Conservation (phyloP, 2,888 invertebrate genomes). For the Meiosimyza platycephala region DNA sequence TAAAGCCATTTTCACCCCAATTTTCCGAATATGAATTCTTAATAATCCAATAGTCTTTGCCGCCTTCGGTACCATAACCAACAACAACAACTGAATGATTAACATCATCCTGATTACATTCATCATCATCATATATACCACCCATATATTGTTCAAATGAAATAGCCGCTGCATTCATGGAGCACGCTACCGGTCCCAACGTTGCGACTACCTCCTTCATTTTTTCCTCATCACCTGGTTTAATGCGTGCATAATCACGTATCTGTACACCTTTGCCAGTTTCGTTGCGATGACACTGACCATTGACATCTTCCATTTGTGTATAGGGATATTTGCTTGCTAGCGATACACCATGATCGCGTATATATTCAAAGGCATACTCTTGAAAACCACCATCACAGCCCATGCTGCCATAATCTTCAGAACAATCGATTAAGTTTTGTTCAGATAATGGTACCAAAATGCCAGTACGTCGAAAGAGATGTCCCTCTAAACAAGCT, state of each 20-base stretch:
- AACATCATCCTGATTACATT: slow-evolving; percentile 61
- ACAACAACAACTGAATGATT: slow-evolving; percentile 64
- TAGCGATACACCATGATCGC: slow-evolving; percentile 61
- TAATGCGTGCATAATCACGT: slow-evolving; percentile 62
- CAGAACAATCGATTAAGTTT: slow-evolving; percentile 65
- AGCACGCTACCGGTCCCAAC: slow-evolving; percentile 62
- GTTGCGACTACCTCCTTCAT: slow-evolving; percentile 65
- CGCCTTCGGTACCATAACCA: slow-evolving; percentile 62
- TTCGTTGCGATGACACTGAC: slow-evolving; percentile 59
- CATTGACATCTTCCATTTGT: slow-evolving; percentile 56
- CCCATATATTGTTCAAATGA: slow-evolving; percentile 62
- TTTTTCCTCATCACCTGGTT: slow-evolving; percentile 62
- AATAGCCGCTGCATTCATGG: slow-evolving; percentile 58
- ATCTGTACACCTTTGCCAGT: slow-evolving; percentile 54
- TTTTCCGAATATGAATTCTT: slow-evolving; percentile 65
- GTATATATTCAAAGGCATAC: slow-evolving; percentile 64
- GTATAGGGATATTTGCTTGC: slow-evolving; percentile 63
- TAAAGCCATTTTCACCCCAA: slow-evolving; percentile 65
- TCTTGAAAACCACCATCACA: slow-evolving; percentile 66
- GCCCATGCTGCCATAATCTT: slow-evolving; percentile 61
- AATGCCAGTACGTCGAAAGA: slow-evolving; percentile 61
- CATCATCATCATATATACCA: slow-evolving; percentile 62
- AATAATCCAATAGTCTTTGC: slow-evolving; percentile 64
- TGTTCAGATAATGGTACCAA: slow-evolving; percentile 64
- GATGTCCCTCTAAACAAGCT: slow-evolving; percentile 62